Evolutionary conservation across 2,113 vertebrate genomes (phyloP).

Genomic region (Megalops atlanticus): DNA sequence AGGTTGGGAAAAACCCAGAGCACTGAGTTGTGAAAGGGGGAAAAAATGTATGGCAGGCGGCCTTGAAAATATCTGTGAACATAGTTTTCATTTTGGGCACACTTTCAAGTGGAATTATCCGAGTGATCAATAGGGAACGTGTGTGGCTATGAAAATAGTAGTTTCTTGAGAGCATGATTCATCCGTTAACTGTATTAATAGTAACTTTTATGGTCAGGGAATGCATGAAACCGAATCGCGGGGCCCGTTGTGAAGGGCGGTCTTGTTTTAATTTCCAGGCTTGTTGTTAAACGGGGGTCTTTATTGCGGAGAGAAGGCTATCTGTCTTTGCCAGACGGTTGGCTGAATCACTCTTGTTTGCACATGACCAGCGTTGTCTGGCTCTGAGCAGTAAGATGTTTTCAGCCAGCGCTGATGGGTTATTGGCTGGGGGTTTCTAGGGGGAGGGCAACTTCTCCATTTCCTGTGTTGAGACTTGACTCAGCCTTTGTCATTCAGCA

Average conservation of each 20-base stretch:
- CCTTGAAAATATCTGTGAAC: background rate
- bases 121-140: background rate
- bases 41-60: background rate
- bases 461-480: conserved; percentile 23
- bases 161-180: conserved; percentile 8
- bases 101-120: background rate
- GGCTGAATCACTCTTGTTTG: conserved; percentile 28
- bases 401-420: conserved; percentile 1
- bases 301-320: conserved; percentile 17
- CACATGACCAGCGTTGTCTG: conserved; percentile 10
- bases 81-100: background rate
- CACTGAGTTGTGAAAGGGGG: background rate
- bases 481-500: conserved; percentile 18
- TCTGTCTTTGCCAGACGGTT: conserved; percentile 5
- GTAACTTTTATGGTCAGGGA: background rate
- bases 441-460: conserved; percentile 2
- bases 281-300: background rate
- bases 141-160: background rate
- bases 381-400: conserved; percentile 15
- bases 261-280: background rate
- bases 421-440: background rate
- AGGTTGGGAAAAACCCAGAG: background rate
- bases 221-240: background rate
- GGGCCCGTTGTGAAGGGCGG: conserved; percentile 10
- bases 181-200: background rate